A percentile compares a stretch with the other conserved stretches of the same genome.
Conservation (phyloP, 2,888 invertebrate species). For the Palloptera scutellata region DNA sequence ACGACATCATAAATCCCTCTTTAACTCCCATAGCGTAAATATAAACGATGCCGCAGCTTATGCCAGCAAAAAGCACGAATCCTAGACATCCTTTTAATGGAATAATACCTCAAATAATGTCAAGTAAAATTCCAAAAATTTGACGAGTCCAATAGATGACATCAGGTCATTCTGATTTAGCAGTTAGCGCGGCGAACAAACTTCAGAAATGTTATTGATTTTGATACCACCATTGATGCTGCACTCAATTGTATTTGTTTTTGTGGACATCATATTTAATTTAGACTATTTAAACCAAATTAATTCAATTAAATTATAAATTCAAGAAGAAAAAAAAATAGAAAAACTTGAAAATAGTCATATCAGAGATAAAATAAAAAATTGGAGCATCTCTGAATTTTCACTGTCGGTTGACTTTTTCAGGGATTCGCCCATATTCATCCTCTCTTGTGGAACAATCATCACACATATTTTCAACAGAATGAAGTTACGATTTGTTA, state of each 20-base stretch:
- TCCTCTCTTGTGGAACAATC: too few relatives aligned
- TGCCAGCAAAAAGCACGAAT: conserved; percentile 82
- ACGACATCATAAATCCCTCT: conserved; percentile 99
- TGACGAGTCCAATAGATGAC: conserved; percentile 98
- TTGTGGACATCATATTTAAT: conserved; percentile 41
- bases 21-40: conserved; percentile 95
- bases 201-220: conserved; percentile 52
- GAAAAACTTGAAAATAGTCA: too few relatives aligned
- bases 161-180: conserved; percentile 91
- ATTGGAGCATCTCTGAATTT: too few relatives aligned
- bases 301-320: conserved; percentile 17
- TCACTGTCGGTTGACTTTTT: too few relatives aligned
- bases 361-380: too few relatives aligned
- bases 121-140: conserved; percentile 88
- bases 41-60: conserved; percentile 90
- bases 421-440: too few relatives aligned
- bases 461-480: too few relatives aligned
- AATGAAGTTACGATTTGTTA: too few relatives aligned
- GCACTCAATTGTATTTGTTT: conserved; percentile 66
- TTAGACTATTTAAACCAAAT: conserved; percentile 4
- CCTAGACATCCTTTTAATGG: conserved; percentile 95
- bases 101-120: conserved; percentile 92
- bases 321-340: too few relatives aligned
- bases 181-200: conserved; percentile 78
- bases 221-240: conserved; percentile 60